Percentiles rank a stretch among this genome's conserved stretches.
These are phyloP conservation scores for Protobothrops mucrosquamatus DNA, from an alignment of 2,113 vertebrate species.

Conservation along the genomic window DNA sequence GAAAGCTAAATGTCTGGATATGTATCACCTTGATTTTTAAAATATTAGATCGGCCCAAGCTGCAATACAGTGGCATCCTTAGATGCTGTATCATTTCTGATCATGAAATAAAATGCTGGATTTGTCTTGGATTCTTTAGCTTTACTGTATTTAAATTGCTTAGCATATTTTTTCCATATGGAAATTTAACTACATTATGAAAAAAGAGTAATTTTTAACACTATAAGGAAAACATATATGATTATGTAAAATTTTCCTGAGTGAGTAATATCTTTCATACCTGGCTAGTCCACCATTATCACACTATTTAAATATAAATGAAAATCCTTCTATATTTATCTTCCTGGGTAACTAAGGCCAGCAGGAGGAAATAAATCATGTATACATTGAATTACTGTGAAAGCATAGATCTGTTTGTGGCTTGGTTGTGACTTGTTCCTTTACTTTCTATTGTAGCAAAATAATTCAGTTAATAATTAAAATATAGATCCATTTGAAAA, in stretches of 20 bases:
- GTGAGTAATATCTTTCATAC: background rate
- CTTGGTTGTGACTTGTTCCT: background rate
- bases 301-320: background rate
- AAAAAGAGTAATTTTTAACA: background rate
- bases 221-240: background rate
- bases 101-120: background rate
- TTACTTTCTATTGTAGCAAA: background rate
- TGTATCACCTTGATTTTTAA: background rate
- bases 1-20: background rate
- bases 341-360: constrained; percentile 2
- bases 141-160: background rate
- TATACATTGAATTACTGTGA: fast-evolving
- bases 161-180: background rate
- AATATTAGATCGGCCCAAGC: background rate
- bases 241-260: constrained; percentile 2
- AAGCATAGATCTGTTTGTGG: background rate
- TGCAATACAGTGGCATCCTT: background rate
- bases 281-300: background rate
- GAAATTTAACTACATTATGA: no score
- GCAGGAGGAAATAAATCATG: fast-evolving
- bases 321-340: background rate
- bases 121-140: background rate
- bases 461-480: background rate
- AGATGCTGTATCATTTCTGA: background rate
- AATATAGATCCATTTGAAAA: background rate